Conservation (phyloP, 2,888 invertebrate species). For the Xestia ashworthii region DNA sequence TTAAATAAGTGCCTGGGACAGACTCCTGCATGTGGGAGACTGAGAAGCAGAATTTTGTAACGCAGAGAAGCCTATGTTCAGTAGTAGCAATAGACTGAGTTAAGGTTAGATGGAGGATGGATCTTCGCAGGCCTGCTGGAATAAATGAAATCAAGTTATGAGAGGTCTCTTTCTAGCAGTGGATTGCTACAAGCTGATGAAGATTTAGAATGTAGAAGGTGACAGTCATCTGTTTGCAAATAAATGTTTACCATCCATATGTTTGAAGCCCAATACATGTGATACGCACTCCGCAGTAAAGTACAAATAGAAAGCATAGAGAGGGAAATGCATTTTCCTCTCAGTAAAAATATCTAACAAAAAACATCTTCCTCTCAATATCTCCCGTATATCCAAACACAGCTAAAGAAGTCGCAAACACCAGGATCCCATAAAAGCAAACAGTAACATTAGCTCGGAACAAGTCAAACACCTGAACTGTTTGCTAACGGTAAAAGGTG, state of each 20-base stretch:
- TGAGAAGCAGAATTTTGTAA: neutral
- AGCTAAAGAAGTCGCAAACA: slow-evolving; percentile 59
- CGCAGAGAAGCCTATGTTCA: neutral
- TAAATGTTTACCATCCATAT: neutral
- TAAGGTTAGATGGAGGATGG: neutral
- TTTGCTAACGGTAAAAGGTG: slow-evolving; percentile 77
- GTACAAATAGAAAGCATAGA: neutral
- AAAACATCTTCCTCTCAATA: slow-evolving; percentile 32
- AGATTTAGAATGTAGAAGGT: neutral
- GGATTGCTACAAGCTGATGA: neutral
- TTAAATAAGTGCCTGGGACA: neutral
- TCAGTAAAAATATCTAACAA: neutral
- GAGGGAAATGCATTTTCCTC: neutral
- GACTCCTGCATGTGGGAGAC: neutral
- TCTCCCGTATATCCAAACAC: slow-evolving; percentile 36
- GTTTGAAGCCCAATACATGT: neutral
- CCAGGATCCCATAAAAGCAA: slow-evolving; percentile 53
- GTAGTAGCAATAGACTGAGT: neutral
- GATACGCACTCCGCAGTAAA: neutral
- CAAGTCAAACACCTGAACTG: slow-evolving; percentile 76
- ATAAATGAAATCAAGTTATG: neutral
- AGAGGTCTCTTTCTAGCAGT: neutral
- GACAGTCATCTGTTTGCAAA: neutral
- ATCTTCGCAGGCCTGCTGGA: neutral
- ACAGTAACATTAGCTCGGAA: slow-evolving; percentile 61